Conservation (phyloP, 2,113 vertebrate genomes). For the Peromyscus leucopus region DNA sequence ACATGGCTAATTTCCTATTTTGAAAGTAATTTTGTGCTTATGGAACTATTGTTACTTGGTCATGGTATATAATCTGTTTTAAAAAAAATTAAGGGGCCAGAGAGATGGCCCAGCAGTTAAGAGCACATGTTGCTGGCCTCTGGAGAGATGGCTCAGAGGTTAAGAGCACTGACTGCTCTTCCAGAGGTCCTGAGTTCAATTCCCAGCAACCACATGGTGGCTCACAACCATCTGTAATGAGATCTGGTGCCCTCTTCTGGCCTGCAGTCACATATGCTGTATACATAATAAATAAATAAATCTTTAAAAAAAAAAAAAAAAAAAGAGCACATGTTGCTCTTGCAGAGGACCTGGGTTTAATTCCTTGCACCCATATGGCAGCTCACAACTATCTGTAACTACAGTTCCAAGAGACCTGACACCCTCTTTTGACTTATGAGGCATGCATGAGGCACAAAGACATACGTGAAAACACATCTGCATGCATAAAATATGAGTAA, state of each 20-base stretch:
- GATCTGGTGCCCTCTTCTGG: too few relatives aligned
- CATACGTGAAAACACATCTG: background rate
- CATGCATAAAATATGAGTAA: background rate
- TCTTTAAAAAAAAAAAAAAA: too few relatives aligned
- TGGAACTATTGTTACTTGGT: background rate
- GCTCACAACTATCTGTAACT: background rate
- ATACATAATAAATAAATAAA: too few relatives aligned
- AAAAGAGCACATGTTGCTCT: background rate
- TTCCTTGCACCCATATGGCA: background rate
- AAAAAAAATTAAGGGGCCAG: background rate
- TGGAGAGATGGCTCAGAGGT: too few relatives aligned
- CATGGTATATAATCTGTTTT: background rate
- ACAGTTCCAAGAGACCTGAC: background rate
- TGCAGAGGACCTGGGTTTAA: background rate
- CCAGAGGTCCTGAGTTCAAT: too few relatives aligned
- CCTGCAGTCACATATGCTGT: too few relatives aligned
- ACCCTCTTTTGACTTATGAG: background rate
- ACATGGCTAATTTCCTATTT: background rate
- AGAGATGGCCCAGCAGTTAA: background rate
- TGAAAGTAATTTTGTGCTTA: background rate
- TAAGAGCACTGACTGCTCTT: too few relatives aligned
- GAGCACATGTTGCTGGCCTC: background rate
- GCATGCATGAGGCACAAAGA: background rate
- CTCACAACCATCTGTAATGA: too few relatives aligned
- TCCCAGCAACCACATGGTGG: too few relatives aligned